Evolutionary conservation across 2,888 invertebrate genomes (phyloP).

Genomic region (Hipparchia semele): DNA sequence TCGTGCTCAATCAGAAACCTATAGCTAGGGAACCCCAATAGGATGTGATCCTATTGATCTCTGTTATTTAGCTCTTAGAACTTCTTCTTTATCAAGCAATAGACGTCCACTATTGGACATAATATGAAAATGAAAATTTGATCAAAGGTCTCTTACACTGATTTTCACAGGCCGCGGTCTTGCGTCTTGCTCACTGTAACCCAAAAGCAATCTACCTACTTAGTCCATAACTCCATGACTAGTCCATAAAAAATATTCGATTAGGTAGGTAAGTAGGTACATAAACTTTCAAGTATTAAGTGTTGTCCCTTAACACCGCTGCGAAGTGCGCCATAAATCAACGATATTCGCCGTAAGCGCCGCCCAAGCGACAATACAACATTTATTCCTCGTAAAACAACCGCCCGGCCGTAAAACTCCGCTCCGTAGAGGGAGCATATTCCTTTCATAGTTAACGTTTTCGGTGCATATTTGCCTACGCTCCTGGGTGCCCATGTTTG

Average conservation of each 20-base stretch:
- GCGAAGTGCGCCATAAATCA: constrained; percentile 11
- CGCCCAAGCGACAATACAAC: constrained; percentile 30
- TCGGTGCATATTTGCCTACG: constrained; percentile 32
- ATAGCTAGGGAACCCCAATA: too few species aligned
- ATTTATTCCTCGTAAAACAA: constrained; percentile 39
- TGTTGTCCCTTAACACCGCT: constrained; percentile 6
- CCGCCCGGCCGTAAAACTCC: constrained; percentile 33
- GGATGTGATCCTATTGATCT: too few species aligned
- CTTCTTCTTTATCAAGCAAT: not conserved
- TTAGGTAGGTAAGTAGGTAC: not conserved
- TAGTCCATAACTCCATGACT: too few species aligned
- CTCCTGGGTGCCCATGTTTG: not conserved
- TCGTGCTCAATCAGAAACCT: too few species aligned
- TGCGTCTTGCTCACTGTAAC: not conserved
- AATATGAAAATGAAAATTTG: not conserved
- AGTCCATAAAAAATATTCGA: too few species aligned
- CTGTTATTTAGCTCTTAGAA: too few species aligned
- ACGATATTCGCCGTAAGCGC: constrained; percentile 31
- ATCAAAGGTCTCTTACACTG: not conserved
- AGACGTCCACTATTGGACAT: not conserved
- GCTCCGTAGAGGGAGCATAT: constrained; percentile 36
- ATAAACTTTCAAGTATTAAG: not conserved
- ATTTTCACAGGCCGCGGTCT: not conserved
- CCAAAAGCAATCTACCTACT: too few species aligned
- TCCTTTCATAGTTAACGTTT: constrained; percentile 34